Evolutionary conservation across 1,140 invertebrate genomes (phyloP), one percentile per base, ranked within the genome.

Genomic region (Coptotermes formosanus): DNA sequence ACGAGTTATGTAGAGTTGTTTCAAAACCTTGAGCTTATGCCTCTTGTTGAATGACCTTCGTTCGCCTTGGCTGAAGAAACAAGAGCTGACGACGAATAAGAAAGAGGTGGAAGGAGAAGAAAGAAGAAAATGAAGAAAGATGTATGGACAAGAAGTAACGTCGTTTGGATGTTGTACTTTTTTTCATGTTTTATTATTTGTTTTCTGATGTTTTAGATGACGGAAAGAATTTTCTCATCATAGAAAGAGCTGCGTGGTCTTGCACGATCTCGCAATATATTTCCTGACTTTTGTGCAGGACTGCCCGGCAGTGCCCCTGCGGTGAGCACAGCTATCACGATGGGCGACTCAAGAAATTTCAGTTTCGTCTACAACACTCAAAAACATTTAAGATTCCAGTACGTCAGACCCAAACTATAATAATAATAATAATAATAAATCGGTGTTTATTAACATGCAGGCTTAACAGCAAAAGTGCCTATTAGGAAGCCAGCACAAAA

Each of bases 1-100:
- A 84, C 45, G 83, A 84, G 83, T 84, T 84, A 84, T 84, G 83
- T 84, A 84, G 83, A 84, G 83, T 52, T 52, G 83, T 84, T 84
- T 84, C 21, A 84, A 84, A 84, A 84, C 83, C 83, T 84, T 84
- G 83, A 84, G 83, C 83, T 30, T 75, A 48, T 84, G 83, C 83
- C 55, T 84, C 48, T 48, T 83, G 45, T 52, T 45, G 48, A 52
- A 55, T 84, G 83, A 84, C 83, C 83, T 84, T 84, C 83, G 83
- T 84, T 52, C 45, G 83, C 83, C 21, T 84, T 45, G 83, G 43
- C 52, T 48, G 64, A 75, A 30, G 64, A 75, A 75, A 75, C 64
- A 75, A 30, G 64, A 75, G 64, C 6, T 11, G n/a, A 75, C 64
- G 11, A 48, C n/a, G 83, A 84, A 84, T 45, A n/a, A 43, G 19